Conservation (phyloP, 1,140 invertebrate species). For the Drosophila simulans region DNA sequence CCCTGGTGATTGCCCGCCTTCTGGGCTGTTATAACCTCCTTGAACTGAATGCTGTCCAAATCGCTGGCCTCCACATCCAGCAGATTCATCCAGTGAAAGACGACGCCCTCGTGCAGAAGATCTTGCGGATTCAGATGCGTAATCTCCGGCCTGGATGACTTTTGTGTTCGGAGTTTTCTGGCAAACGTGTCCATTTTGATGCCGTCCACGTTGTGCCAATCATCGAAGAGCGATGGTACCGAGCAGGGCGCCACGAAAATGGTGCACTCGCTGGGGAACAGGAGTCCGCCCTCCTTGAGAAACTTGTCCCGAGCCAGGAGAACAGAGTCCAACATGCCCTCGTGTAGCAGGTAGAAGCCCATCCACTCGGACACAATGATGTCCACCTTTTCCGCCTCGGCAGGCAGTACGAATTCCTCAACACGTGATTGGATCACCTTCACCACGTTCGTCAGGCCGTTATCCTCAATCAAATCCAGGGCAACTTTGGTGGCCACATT, state of each 20-base stretch:
- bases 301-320: conserved; percentile 97
- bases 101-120: conserved; percentile 86
- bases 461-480: conserved; percentile 93
- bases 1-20: conserved; percentile 90
- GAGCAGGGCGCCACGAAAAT: conserved; percentile 89
- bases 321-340: conserved; percentile 98
- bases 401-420: conserved; percentile 90
- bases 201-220: conserved; percentile 87
- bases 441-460: conserved; percentile 86
- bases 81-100: conserved; percentile 87
- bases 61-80: conserved; percentile 85
- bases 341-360: conserved; percentile 99
- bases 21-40: conserved; percentile 85
- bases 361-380: conserved; percentile 99
- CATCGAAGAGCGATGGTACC: conserved; percentile 87
- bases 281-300: conserved; percentile 90
- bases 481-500: conserved; percentile 94
- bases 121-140: conserved; percentile 84
- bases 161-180: conserved; percentile 85
- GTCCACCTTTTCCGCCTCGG: conserved; percentile 94
- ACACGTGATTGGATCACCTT: conserved; percentile 87
- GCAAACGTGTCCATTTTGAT: conserved; percentile 86
- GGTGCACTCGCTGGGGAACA: conserved; percentile 88
- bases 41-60: conserved; percentile 84
- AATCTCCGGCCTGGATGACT: conserved; percentile 86